Base-by-base conservation (phyloP, 2,888 invertebrate species). In the Microchrysa polita region DNA sequence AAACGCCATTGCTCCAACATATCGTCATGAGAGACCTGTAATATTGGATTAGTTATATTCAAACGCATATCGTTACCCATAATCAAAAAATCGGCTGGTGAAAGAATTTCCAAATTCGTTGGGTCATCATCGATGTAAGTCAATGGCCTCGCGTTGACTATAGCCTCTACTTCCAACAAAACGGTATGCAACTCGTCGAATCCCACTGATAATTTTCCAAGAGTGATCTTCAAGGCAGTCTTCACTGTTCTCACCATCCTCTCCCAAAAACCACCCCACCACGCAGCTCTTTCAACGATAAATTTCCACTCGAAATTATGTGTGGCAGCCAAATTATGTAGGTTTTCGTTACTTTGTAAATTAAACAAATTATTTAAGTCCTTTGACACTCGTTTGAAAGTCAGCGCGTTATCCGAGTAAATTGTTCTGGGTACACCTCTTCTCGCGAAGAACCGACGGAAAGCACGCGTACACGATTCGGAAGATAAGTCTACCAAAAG, bases 261-360 rank as follows among this genome's bases (percentile, higher is more conserved):
- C 27, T 74, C 74, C 72, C 74, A 72, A 59, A 74, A 74, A 4
- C 74, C 74, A 40, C 55, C 71, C 67, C 2, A 67, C 75, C 14
- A 74, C 44, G 22, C 65, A 16, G 65, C 74, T 59, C 74, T 55
- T 67, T 74, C 67, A 1, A 72, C 60, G 7, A 69, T 67, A 44
- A 42, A 73, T 4, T 67, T 2, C 65, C 71, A 74, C 22, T 52
- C 57, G 10, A 63, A 23, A 44, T 22, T 16, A 18, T 42, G n/a
- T 4, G 52, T n/a, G 67, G 57, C n/a, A 44, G 65, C n/a, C 34
- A 74, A 74, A 12, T 23, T 59, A 18, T 57, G 71, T n/a, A 72
- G n/a, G 1, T 20, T 48, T 2, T 55, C 2, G 10, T 1, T 20
- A 5, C 2, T 14, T 10, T 20, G 18, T 10, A 2, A 12, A 20